These are phyloP conservation scores for Copidosoma floridanum DNA, from an alignment of 1,140 invertebrate species.

Conservation along the genomic window DNA sequence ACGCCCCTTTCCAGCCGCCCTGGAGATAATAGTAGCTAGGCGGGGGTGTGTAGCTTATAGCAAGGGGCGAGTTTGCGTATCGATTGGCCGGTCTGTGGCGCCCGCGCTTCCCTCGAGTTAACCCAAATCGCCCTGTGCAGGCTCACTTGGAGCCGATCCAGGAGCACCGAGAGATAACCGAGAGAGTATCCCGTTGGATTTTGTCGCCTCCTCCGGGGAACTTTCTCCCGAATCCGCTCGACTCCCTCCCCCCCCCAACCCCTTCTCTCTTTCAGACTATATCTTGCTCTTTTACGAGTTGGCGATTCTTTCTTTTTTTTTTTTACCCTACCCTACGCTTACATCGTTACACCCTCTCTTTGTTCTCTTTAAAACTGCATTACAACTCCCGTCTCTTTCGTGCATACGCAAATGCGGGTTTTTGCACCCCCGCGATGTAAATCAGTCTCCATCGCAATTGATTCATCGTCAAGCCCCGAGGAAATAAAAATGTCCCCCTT, in stretches of 20 bases:
- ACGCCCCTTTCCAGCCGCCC: background rate
- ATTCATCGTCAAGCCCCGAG: too few species aligned
- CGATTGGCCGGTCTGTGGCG: background rate
- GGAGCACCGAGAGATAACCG: background rate
- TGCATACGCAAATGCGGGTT: too few species aligned
- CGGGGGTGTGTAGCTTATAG: too few species aligned
- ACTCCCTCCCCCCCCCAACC: background rate
- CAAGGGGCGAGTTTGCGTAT: conserved; percentile 1
- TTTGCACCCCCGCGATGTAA: too few species aligned
- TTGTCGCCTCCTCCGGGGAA: conserved; percentile 12
- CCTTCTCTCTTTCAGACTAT: background rate
- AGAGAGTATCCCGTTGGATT: background rate
- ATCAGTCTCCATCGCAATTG: too few species aligned
- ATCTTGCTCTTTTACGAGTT: too few species aligned
- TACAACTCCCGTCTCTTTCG: too few species aligned
- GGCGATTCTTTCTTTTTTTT: too few species aligned
- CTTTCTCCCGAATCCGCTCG: conserved; percentile 20
- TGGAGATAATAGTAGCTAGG: background rate
- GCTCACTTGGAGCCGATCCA: conserved; percentile 11
- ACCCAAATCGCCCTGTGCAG: conserved; percentile 1
- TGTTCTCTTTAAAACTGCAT: too few species aligned
- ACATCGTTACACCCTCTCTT: too few species aligned
- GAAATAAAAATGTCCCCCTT: too few species aligned
- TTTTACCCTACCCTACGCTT: too few species aligned
- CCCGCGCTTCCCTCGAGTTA: background rate